A percentile compares a stretch with the other conserved stretches of the same genome.
Conservation (phyloP, 2,888 invertebrate genomes). For the Incurvaria masculella region DNA sequence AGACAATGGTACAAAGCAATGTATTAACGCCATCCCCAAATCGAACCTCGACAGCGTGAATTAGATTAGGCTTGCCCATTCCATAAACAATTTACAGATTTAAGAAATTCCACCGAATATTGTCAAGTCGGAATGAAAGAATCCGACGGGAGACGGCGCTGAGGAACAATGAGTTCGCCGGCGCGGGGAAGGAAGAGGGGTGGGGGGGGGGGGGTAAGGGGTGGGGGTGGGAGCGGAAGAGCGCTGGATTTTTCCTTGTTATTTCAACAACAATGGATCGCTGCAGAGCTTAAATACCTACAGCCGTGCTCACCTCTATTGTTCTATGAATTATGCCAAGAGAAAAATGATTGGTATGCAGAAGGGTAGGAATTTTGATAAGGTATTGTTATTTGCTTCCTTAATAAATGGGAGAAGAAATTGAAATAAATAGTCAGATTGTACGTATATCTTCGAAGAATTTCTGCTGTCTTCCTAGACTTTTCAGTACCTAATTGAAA, state of each 20-base stretch:
- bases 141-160: neutral
- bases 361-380: too few species aligned
- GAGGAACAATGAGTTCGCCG: neutral
- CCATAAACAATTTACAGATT: conserved; percentile 46
- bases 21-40: too few species aligned
- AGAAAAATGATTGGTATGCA: conserved; percentile 38
- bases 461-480: too few species aligned
- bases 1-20: too few species aligned
- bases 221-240: conserved; percentile 34
- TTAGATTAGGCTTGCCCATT: conserved; percentile 44
- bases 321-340: conserved; percentile 48
- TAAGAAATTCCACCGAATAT: conserved; percentile 24
- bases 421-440: too few species aligned
- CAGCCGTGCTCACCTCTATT: conserved; percentile 37
- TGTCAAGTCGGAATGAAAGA: conserved; percentile 29
- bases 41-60: neutral
- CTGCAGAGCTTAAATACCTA: conserved; percentile 29
- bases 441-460: too few species aligned
- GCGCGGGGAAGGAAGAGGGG: conserved; percentile 20
- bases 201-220: conserved; percentile 24
- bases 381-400: too few species aligned
- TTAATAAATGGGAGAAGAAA: too few species aligned
- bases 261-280: conserved; percentile 37
- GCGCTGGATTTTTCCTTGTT: conserved; percentile 43
- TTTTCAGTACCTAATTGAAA: too few species aligned